Percentiles rank a stretch among this genome's conserved stretches.
phyloP scores from a whole-genome alignment of 2,113 vertebrate species.

The Okapia johnstoni region DNA sequence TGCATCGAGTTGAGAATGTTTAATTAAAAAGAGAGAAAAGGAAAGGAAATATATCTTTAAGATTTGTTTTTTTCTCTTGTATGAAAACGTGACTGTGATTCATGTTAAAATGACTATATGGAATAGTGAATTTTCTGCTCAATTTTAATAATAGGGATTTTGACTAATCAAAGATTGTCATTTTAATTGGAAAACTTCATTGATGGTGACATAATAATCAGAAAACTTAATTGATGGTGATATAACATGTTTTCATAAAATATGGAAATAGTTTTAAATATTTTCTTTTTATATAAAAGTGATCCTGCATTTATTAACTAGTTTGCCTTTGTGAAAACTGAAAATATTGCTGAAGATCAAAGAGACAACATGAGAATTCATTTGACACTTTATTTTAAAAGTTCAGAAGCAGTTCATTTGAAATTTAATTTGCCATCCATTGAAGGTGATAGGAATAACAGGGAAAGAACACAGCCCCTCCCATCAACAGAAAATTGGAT shows the following conservation, averaged over 20 bases:
- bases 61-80: slow-evolving; percentile 23
- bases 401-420: slow-evolving; percentile 57
- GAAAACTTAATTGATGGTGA: slow-evolving; percentile 57
- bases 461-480: not conserved
- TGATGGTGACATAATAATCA: slow-evolving; percentile 24
- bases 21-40: slow-evolving; percentile 57
- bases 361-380: not conserved
- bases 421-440: slow-evolving; percentile 38
- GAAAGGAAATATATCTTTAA: slow-evolving; percentile 41
- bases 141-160: slow-evolving; percentile 48
- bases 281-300: slow-evolving; percentile 46
- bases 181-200: slow-evolving; percentile 64
- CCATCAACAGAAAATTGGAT: not conserved
- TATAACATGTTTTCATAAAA: not conserved
- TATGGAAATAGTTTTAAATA: not conserved
- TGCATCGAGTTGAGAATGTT: slow-evolving; percentile 31
- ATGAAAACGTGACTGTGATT: slow-evolving; percentile 46
- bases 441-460: slow-evolving; percentile 41
- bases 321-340: slow-evolving; percentile 30
- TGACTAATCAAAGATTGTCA: slow-evolving; percentile 38
- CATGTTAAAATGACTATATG: slow-evolving; percentile 44
- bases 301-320: not conserved
- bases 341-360: slow-evolving; percentile 2
- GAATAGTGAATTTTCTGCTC: slow-evolving; percentile 27
- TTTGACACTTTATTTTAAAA: slow-evolving; percentile 55